Percentiles rank a stretch among this genome's conserved stretches.
These are phyloP conservation scores for Gracilinanus agilis DNA, from an alignment of 2,113 vertebrate genomes.

Conservation along the genomic window DNA sequence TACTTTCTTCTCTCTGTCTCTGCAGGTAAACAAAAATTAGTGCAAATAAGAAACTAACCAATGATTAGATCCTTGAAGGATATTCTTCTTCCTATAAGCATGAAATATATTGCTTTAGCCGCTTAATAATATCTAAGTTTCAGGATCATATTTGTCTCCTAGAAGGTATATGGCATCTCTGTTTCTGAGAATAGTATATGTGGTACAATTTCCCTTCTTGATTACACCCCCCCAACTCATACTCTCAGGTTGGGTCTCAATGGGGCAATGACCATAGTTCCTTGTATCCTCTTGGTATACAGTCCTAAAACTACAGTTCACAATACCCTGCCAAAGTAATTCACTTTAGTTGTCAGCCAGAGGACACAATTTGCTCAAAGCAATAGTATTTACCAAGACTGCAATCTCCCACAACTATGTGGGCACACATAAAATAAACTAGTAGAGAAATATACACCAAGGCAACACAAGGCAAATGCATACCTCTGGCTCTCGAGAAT, in stretches of 20 bases:
- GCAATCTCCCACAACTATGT: not conserved
- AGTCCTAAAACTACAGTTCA: too few relatives aligned
- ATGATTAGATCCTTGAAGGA: not conserved
- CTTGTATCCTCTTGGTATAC: not conserved
- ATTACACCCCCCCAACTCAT: not conserved
- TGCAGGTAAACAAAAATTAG: slow-evolving; percentile 44
- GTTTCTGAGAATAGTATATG: not conserved
- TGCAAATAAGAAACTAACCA: slow-evolving; percentile 24
- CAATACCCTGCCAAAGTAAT: not conserved
- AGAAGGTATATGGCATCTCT: not conserved
- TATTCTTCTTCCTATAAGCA: not conserved
- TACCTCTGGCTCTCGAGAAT: not conserved
- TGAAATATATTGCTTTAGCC: not conserved
- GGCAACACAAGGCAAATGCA: not conserved
- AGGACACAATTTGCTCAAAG: not conserved
- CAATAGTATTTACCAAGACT: not conserved
- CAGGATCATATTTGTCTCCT: not conserved
- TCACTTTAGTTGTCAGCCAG: not conserved
- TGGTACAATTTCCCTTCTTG: not conserved
- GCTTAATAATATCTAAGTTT: not conserved
- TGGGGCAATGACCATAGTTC: not conserved
- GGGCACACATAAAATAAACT: not conserved
- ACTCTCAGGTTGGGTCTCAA: not conserved
- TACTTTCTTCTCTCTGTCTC: not conserved
- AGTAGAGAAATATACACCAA: not conserved